Percentiles rank a stretch among this genome's conserved stretches.
These are phyloP conservation scores for Odontothrips loti DNA, from an alignment of 2,888 invertebrate genomes.

Conservation along the genomic window DNA sequence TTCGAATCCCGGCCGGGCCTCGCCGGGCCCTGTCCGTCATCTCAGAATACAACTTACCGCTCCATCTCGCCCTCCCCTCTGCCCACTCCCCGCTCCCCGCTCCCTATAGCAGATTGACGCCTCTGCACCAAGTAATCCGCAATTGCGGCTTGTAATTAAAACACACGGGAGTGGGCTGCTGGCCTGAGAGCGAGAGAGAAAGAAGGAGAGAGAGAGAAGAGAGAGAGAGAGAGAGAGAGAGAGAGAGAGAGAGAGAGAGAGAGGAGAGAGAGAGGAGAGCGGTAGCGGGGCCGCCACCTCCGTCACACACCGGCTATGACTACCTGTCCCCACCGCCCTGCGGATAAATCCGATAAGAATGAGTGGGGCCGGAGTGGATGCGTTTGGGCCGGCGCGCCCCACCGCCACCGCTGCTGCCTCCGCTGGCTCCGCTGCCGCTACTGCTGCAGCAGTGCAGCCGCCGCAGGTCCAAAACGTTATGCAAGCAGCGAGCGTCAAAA, in stretches of 20 bases:
- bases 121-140: neutral
- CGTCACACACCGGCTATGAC: neutral
- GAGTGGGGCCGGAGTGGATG: neutral
- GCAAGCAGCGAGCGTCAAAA: neutral
- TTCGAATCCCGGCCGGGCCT: no score
- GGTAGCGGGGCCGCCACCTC: neutral
- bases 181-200: slow-evolving; percentile 33
- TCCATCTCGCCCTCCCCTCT: neutral
- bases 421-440: neutral
- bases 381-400: neutral
- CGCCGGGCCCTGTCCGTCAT: neutral
- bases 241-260: neutral
- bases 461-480: neutral
- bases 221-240: slow-evolving; percentile 28
- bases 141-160: slow-evolving; percentile 30
- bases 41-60: neutral
- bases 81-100: neutral
- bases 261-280: neutral
- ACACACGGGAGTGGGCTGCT: slow-evolving; percentile 30
- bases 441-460: neutral
- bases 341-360: neutral
- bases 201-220: slow-evolving; percentile 32
- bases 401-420: neutral
- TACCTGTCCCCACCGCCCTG: no score
- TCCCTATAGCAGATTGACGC: neutral